phyloP scores from a whole-genome alignment of 2,113 vertebrate genomes.

The Bubo scandiacus region DNA sequence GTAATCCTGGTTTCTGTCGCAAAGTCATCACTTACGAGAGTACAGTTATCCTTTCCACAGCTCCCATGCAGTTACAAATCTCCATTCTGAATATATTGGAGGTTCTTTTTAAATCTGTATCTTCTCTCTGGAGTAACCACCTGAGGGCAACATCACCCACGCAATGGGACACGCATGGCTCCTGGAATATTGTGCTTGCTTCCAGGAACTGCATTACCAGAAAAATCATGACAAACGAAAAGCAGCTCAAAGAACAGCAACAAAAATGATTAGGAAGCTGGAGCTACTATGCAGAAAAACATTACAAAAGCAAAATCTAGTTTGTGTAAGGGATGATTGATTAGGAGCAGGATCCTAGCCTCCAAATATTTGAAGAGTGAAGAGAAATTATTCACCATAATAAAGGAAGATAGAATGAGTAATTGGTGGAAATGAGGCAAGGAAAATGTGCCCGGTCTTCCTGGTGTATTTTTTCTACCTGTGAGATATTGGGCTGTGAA shows the following conservation, averaged over 20 bases:
- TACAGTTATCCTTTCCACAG: fast-evolving
- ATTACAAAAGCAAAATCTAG: constrained; percentile 23
- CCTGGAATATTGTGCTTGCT: not conserved
- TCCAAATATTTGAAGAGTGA: constrained; percentile 21
- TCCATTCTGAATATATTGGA: not conserved
- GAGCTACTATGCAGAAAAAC: not conserved
- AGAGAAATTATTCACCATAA: not conserved
- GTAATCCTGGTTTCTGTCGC: not conserved
- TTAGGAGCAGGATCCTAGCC: not conserved
- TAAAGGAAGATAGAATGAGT: not conserved
- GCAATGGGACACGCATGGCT: not conserved
- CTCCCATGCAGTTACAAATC: not conserved
- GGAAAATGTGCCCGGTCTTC: not conserved
- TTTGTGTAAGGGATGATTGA: constrained; percentile 24
- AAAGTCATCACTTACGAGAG: not conserved
- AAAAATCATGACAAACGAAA: not conserved
- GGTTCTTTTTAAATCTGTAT: not conserved
- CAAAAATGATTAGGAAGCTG: not conserved
- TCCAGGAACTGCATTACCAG: not conserved
- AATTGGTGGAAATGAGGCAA: constrained; percentile 8
- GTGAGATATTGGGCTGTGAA: not conserved
- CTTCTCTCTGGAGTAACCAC: constrained; percentile 35
- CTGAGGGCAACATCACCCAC: constrained; percentile 52
- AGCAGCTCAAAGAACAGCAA: constrained; percentile 2
- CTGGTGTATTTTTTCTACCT: not conserved